These are phyloP conservation scores for Drosophila sucinea DNA, from an alignment of 1,140 invertebrate species.

Conservation along the genomic window DNA sequence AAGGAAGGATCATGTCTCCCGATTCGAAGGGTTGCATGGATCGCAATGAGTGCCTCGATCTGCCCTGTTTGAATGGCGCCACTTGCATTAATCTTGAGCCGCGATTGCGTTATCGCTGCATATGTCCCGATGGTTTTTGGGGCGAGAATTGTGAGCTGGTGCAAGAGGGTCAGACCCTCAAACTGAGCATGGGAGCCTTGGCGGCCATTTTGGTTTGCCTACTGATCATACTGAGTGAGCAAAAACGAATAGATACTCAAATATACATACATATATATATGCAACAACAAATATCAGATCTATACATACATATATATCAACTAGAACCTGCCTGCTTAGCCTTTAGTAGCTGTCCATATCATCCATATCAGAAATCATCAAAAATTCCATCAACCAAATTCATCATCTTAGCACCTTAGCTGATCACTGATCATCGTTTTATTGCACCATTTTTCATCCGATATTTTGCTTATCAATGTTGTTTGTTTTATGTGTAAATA, in stretches of 20 bases:
- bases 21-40: conserved; percentile 96
- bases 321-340: conserved; percentile 60
- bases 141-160: conserved; percentile 96
- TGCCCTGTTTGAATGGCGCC: conserved; percentile 95
- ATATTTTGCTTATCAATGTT: conserved; percentile 32
- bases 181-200: conserved; percentile 96
- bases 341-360: conserved; percentile 54
- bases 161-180: conserved; percentile 95
- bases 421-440: conserved; percentile 49
- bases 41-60: conserved; percentile 96
- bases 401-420: conserved; percentile 41
- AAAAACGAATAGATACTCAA: conserved; percentile 19
- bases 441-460: conserved; percentile 27
- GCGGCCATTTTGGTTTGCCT: conserved; percentile 97
- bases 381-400: conserved; percentile 32
- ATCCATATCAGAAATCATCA: conserved; percentile 32
- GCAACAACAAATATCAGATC: conserved; percentile 48
- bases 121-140: conserved; percentile 95
- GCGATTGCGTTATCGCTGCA: conserved; percentile 90
- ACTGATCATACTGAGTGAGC: conserved; percentile 96
- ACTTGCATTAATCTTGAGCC: conserved; percentile 95
- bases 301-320: conserved; percentile 37
- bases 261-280: conserved; percentile 23
- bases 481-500: conserved; percentile 24
- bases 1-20: conserved; percentile 93